Base-by-base conservation (phyloP, 2,888 invertebrate species). In the Dicycla oo region DNA sequence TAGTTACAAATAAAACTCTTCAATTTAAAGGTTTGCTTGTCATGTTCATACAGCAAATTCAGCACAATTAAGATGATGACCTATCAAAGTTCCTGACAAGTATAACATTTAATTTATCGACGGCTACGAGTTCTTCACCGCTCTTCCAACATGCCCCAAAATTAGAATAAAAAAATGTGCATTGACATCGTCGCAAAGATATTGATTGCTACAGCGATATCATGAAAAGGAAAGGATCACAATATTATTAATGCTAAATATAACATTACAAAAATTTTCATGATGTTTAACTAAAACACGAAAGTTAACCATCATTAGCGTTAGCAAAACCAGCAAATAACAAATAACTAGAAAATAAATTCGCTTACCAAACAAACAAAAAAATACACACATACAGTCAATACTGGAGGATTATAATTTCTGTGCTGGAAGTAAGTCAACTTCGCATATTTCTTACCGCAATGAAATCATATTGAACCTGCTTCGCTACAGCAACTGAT, bases 401-500 rank as follows among this genome's bases (percentile, higher is more conserved):
- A 26, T 26, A 57, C 13, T 58, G 7, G 38, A 45, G n/a, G n/a
- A n/a, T n/a, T n/a, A n/a, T n/a, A n/a, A n/a, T n/a, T n/a, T n/a
- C n/a, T n/a, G n/a, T n/a, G n/a, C n/a, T n/a, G n/a, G n/a, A n/a
- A n/a, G 3, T 23, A 56, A 34, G 23, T 13, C 45, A 47, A 38
- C 13, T 40, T 47, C 11, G 69, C 15, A 20, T 23, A 56, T 54
- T 56, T 66, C 89, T 90, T 85, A 93, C 92, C 86, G 80, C 88
- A 30, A 86, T 56, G 20, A 90, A 66, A 74, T 94, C 94, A 74
- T 92, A 95, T 74, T 95, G 95, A 40, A 92, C 92, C 86, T 95
- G 95, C 83, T 87, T 91, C 11, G 85, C 85, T 18, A 95, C 91
- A 2, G 92, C 85, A 4, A 91, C 74, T 1, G 77, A 78, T 3